phyloP scores from a whole-genome alignment of 1,140 invertebrate species.

The Agrypnia vestita region DNA sequence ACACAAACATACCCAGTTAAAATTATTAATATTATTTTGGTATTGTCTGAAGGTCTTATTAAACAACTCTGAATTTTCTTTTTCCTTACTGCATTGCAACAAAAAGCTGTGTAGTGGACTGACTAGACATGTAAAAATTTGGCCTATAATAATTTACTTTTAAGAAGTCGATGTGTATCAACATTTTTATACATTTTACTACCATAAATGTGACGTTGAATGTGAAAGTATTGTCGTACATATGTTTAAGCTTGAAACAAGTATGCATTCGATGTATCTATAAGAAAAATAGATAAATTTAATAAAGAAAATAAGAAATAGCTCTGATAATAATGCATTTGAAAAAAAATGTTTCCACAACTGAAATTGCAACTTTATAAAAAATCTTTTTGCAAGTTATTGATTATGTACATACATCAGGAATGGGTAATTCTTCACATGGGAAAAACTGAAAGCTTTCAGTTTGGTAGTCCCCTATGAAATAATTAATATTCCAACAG shows the following conservation, averaged over 20 bases:
- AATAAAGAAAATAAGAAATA: too few relatives aligned
- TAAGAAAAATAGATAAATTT: too few relatives aligned
- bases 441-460: too few relatives aligned
- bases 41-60: not conserved
- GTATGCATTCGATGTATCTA: not conserved
- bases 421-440: too few relatives aligned
- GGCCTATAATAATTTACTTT: slow-evolving; percentile 53
- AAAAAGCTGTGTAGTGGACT: slow-evolving; percentile 56
- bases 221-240: slow-evolving; percentile 17
- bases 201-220: slow-evolving; percentile 37
- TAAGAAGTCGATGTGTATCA: slow-evolving; percentile 37
- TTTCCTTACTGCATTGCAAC: slow-evolving; percentile 51
- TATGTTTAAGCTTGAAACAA: slow-evolving; percentile 3
- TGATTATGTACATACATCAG: too few relatives aligned
- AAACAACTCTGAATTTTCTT: not conserved
- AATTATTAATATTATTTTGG: not conserved
- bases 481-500: too few relatives aligned
- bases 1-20: too few relatives aligned
- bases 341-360: too few relatives aligned
- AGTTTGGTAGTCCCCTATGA: too few relatives aligned
- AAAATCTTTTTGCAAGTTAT: too few relatives aligned
- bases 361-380: too few relatives aligned
- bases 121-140: slow-evolving; percentile 54
- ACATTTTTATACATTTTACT: slow-evolving; percentile 52
- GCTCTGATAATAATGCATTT: too few relatives aligned